A percentile compares a stretch with the other conserved stretches of the same genome.
Evolutionary conservation across 1,140 invertebrate species (phyloP).

Genomic region (Danaus plexippus): DNA sequence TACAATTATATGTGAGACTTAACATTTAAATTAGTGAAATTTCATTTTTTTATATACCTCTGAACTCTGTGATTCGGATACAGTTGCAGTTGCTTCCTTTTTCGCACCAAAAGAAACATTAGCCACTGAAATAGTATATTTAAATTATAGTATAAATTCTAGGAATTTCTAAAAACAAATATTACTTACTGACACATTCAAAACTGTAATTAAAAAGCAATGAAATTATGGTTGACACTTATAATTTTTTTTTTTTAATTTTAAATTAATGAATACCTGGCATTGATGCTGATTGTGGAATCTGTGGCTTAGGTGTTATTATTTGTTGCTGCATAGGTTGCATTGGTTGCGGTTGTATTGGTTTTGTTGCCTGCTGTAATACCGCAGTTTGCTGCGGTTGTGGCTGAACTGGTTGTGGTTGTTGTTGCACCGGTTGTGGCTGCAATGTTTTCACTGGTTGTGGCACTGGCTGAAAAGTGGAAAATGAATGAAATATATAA

Average conservation of each 20-base stretch:
- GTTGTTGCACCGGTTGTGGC: conserved; percentile 10
- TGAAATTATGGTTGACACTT: no score
- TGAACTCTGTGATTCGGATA: neutral
- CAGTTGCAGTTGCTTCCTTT: conserved; percentile 11
- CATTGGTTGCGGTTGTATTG: conserved; percentile 11
- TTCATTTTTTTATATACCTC: neutral
- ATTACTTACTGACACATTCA: no score
- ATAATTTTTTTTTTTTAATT: no score
- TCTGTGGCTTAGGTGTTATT: conserved; percentile 6
- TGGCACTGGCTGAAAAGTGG: neutral
- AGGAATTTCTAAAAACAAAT: no score
- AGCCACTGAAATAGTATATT: neutral
- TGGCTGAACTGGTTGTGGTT: conserved; percentile 16
- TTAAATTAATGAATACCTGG: neutral
- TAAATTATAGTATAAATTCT: no score
- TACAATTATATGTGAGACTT: neutral
- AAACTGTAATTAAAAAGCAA: no score
- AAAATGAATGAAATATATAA: no score
- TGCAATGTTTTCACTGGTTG: conserved; percentile 10
- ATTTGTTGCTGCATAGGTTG: conserved; percentile 9
- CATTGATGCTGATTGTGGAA: conserved; percentile 9
- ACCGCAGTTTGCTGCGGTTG: conserved; percentile 8
- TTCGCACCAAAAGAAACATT: conserved; percentile 1
- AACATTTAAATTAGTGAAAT: no score
- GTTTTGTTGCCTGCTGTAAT: conserved; percentile 12